These are phyloP conservation scores for Mimachlamys varia DNA, from an alignment of 2,888 invertebrate genomes.

Conservation along the genomic window DNA sequence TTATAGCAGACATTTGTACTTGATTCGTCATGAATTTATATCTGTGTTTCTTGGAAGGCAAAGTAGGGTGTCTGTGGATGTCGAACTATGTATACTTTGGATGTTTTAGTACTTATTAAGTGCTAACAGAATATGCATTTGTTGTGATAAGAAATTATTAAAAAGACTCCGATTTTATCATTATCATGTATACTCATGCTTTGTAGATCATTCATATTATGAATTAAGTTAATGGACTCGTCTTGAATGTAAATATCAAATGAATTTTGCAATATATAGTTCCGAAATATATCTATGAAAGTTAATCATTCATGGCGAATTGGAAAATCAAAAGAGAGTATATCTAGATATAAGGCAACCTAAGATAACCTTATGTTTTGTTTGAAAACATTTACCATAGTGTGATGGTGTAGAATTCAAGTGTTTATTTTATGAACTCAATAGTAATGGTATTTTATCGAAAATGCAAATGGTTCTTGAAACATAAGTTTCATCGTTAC, in stretches of 20 bases:
- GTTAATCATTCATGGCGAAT: background rate
- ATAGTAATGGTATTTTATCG: no score
- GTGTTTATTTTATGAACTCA: background rate
- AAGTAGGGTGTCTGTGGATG: background rate
- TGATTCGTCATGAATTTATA: background rate
- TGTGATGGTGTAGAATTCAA: background rate
- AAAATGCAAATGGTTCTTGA: no score
- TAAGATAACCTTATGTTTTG: background rate
- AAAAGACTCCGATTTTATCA: background rate
- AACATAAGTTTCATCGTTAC: no score
- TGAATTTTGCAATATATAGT: background rate
- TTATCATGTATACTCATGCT: background rate
- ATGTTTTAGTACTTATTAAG: background rate
- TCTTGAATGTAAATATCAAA: background rate
- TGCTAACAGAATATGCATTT: background rate
- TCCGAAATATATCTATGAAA: background rate
- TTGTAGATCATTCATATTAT: background rate
- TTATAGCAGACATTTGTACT: constrained; percentile 61
- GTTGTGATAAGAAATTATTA: background rate
- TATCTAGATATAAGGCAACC: background rate
- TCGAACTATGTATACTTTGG: background rate
- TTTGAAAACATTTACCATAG: background rate
- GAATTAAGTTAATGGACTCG: background rate
- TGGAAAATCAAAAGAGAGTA: background rate
- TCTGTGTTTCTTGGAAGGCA: background rate